A percentile compares a stretch with the other conserved stretches of the same genome.
Evolutionary conservation across 2,797 vertebrate genomes (phyloP).

Genomic region (Phoebastria nigripes): DNA sequence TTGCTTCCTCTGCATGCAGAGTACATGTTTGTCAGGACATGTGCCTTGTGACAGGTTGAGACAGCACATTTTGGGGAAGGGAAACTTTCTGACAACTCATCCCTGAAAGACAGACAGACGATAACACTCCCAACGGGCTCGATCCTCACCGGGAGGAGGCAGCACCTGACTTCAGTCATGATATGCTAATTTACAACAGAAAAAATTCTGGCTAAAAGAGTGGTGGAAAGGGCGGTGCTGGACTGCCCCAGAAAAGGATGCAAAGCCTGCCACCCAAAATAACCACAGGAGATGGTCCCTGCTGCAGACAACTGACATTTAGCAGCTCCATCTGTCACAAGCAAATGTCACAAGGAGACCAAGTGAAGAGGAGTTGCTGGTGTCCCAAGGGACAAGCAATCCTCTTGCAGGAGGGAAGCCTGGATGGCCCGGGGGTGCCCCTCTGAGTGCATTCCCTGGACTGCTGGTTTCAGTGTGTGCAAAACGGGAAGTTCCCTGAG

Average conservation of each 20-base stretch:
- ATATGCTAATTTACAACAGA: neutral
- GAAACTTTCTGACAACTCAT: conserved; percentile 48
- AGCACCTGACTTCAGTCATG: neutral
- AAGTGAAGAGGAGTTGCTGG: neutral
- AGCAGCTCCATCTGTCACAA: neutral
- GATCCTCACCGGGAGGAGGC: neutral
- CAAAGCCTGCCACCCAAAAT: neutral
- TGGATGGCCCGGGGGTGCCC: neutral
- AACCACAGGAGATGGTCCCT: neutral
- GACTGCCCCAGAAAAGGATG: neutral
- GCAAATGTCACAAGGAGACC: neutral
- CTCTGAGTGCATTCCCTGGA: neutral
- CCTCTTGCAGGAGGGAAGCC: neutral
- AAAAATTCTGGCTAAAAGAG: neutral
- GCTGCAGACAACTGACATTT: neutral
- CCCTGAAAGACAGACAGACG: neutral
- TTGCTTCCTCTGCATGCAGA: neutral
- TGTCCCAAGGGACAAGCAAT: neutral
- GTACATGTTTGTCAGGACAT: neutral
- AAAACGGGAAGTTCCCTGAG: neutral
- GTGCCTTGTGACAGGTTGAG: conserved; percentile 2
- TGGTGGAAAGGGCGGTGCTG: neutral
- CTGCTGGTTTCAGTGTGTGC: neutral
- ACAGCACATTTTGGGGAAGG: conserved; percentile 27
- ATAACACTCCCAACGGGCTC: neutral